phyloP scores from a whole-genome alignment of 2,888 invertebrate genomes.

The Stenurella melanura region DNA sequence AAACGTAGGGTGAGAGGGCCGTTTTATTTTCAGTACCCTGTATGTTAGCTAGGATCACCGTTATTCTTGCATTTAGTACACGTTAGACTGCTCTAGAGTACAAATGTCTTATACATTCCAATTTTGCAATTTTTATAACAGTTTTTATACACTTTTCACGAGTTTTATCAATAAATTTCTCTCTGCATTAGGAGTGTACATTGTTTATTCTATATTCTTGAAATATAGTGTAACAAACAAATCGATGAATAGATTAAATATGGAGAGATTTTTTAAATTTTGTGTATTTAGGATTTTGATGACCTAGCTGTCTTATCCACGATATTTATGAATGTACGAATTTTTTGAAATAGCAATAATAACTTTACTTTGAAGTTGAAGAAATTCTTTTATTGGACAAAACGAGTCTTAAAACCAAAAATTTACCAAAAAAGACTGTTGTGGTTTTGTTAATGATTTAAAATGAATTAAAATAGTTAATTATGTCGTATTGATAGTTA shows the following conservation, averaged over 20 bases:
- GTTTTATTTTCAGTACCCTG: no score
- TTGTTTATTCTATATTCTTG: background rate
- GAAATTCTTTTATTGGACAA: background rate
- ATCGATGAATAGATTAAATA: no score
- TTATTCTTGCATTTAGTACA: background rate
- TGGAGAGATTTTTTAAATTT: no score
- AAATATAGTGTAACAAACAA: no score
- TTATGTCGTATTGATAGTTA: background rate
- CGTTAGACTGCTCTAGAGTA: background rate
- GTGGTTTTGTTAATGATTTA: background rate
- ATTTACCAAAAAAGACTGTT: slow-evolving; percentile 2
- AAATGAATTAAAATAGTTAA: background rate
- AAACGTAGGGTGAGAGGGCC: no score
- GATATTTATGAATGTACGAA: no score
- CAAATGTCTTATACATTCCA: slow-evolving; percentile 3
- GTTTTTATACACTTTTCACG: background rate
- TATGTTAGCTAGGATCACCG: no score
- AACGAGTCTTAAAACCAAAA: background rate
- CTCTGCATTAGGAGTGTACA: background rate
- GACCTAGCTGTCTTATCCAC: no score
- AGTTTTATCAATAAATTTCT: background rate
- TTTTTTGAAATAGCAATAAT: no score
- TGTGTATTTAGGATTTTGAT: no score
- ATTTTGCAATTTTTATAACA: background rate
- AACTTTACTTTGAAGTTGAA: no score